phyloP scores from a whole-genome alignment of 2,888 invertebrate species.

The Drosophila multiciliata region DNA sequence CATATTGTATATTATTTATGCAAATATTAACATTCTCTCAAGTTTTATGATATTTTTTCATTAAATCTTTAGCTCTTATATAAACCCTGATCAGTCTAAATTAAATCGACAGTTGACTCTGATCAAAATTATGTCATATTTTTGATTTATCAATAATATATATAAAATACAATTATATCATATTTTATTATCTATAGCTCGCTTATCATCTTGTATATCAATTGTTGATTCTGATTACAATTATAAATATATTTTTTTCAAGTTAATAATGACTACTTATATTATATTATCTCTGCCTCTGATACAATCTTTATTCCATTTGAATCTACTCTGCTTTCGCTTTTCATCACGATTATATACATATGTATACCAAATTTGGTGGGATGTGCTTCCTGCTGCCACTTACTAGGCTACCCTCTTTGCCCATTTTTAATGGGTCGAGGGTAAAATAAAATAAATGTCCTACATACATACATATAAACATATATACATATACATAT shows the following conservation, averaged over 20 bases:
- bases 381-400: no score
- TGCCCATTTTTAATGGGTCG: constrained; percentile 2
- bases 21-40: no score
- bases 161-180: not conserved
- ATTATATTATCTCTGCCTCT: not conserved
- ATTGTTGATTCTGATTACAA: not conserved
- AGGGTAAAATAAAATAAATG: constrained; percentile 2
- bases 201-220: not conserved
- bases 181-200: not conserved
- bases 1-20: no score
- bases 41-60: not conserved
- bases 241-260: not conserved
- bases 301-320: not conserved
- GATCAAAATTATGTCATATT: not conserved
- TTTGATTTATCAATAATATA: not conserved
- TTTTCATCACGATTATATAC: not conserved
- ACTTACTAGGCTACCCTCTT: not conserved
- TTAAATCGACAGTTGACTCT: not conserved
- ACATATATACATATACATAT: constrained; percentile 3
- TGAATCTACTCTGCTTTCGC: not conserved
- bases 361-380: not conserved
- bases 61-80: not conserved
- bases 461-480: not conserved
- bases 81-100: not conserved
- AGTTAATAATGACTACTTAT: not conserved